Evolutionary conservation across 1,140 invertebrate genomes (phyloP).

Genomic region (Drosophila tani): DNA sequence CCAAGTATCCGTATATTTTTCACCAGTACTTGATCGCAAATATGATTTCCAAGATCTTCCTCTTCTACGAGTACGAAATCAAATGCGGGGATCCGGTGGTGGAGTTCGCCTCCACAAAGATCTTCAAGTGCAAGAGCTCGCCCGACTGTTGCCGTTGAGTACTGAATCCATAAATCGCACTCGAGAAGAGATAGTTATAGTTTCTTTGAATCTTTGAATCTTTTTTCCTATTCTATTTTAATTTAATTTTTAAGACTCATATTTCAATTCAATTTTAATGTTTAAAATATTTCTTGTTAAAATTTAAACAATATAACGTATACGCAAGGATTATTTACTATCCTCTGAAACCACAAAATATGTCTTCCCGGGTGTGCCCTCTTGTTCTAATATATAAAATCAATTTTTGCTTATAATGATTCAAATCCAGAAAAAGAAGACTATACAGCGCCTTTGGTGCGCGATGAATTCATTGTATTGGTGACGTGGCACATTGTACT

Average conservation of each 20-base stretch:
- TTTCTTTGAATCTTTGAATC: too few species aligned
- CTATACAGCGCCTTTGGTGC: neutral
- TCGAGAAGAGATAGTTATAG: neutral
- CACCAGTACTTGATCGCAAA: slow-evolving; percentile 33
- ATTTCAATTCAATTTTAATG: too few species aligned
- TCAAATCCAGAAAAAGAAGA: neutral
- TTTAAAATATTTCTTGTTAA: too few species aligned
- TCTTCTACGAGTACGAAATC: slow-evolving; percentile 14
- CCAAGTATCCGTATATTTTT: neutral
- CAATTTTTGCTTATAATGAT: neutral
- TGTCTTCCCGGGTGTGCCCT: neutral
- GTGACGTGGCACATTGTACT: fast-evolving
- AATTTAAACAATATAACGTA: too few species aligned
- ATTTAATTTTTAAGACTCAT: too few species aligned
- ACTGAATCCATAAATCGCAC: neutral
- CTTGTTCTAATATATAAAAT: neutral
- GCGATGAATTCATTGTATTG: neutral
- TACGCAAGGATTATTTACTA: too few species aligned
- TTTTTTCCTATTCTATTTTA: too few species aligned
- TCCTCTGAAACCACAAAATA: neutral
- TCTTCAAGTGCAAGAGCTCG: slow-evolving; percentile 20
- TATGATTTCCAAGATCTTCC: slow-evolving; percentile 45
- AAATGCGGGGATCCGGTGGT: slow-evolving; percentile 42
- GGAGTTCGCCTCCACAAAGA: slow-evolving; percentile 38
- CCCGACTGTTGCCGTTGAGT: slow-evolving; percentile 70